phyloP scores from a whole-genome alignment of 2,888 invertebrate genomes.

The Junonia oenone region DNA sequence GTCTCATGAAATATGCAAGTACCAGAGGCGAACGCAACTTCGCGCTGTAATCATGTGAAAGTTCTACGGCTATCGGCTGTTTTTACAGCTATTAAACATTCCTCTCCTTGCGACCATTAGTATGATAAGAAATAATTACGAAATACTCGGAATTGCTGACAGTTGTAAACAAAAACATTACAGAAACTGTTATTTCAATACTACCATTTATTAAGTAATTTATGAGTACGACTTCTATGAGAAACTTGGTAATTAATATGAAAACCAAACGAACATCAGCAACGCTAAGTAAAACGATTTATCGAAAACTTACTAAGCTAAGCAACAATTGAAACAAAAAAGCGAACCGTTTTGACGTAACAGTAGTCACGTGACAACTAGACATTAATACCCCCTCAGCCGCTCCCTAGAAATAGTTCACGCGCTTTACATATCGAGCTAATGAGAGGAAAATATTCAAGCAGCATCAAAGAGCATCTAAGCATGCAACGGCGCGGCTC shows the following conservation, averaged over 20 bases:
- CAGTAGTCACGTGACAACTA: background rate
- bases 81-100: background rate
- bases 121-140: background rate
- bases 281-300: too few species aligned
- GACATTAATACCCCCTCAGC: background rate
- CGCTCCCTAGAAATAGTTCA: slow-evolving; percentile 17
- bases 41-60: background rate
- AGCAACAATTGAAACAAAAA: too few species aligned
- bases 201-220: background rate
- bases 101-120: background rate
- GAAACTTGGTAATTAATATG: too few species aligned
- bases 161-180: too few species aligned
- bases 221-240: too few species aligned
- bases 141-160: background rate
- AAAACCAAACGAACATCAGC: too few species aligned
- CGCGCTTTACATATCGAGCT: slow-evolving; percentile 26
- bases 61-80: background rate
- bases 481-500: slow-evolving; percentile 39
- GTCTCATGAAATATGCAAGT: background rate
- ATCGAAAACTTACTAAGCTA: too few species aligned
- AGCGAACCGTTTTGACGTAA: background rate
- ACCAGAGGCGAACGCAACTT: background rate
- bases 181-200: background rate
- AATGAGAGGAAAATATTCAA: slow-evolving; percentile 36
- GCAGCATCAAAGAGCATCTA: slow-evolving; percentile 32